A percentile compares a stretch with the other conserved stretches of the same genome.
Conservation (phyloP, 2,113 vertebrate genomes). For the Cariama cristata region DNA sequence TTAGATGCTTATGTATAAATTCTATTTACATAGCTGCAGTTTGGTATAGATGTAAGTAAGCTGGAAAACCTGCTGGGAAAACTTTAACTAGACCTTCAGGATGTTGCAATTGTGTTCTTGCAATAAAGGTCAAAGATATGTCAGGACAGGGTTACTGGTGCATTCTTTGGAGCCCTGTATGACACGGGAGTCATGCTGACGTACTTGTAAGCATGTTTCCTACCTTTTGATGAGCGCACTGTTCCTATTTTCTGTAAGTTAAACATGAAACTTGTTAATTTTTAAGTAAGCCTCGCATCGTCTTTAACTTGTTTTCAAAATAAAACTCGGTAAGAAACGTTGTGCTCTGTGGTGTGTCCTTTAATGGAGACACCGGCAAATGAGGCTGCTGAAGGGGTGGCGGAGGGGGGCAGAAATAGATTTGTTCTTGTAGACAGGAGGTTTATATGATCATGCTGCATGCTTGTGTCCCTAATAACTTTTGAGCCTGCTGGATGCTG, state of each 20-base stretch:
- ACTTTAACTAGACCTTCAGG: background rate
- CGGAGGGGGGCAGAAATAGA: background rate
- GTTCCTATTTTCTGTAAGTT: background rate
- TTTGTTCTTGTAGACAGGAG: fast-evolving
- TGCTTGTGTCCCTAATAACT: background rate
- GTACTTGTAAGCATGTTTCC: constrained; percentile 26
- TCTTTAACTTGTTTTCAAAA: constrained; percentile 34
- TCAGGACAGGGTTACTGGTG: constrained; percentile 30
- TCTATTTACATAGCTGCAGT: background rate
- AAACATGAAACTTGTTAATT: background rate
- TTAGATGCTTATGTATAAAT: background rate
- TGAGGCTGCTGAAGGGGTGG: background rate
- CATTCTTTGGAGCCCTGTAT: background rate
- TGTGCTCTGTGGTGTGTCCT: background rate
- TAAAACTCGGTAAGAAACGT: background rate
- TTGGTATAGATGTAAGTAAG: background rate
- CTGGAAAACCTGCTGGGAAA: constrained; percentile 32
- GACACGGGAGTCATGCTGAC: background rate
- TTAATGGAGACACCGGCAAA: background rate
- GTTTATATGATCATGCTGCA: background rate
- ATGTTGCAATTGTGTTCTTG: constrained; percentile 5
- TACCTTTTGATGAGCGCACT: background rate
- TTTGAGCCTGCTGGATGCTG: background rate
- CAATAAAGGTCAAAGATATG: constrained; percentile 22
- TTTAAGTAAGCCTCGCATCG: background rate